These are phyloP conservation scores for Eptesicus fuscus DNA, from an alignment of 2,113 vertebrate genomes.

Conservation along the genomic window DNA sequence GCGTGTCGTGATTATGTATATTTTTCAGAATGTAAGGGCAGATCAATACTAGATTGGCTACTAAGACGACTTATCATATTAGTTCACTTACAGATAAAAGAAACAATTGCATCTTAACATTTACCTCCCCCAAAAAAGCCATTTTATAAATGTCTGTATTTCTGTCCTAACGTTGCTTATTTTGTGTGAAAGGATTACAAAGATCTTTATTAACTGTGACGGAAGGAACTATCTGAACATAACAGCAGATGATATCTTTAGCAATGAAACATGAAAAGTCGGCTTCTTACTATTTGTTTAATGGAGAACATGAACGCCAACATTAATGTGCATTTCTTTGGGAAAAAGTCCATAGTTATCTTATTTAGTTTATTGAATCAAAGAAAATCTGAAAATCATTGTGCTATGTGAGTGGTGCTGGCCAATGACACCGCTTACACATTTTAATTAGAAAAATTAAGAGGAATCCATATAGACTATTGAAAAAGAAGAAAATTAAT, in stretches of 20 bases:
- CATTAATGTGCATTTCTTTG: not conserved
- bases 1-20: not conserved
- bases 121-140: not conserved
- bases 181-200: not conserved
- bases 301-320: not conserved
- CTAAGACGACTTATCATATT: not conserved
- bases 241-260: not conserved
- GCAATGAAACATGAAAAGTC: not conserved
- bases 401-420: not conserved
- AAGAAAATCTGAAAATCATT: slow-evolving; percentile 10
- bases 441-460: not conserved
- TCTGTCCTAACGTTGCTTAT: not conserved
- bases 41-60: not conserved
- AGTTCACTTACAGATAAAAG: not conserved
- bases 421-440: not conserved
- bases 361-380: not conserved
- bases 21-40: not conserved
- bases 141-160: not conserved
- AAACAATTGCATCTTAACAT: not conserved
- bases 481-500: not conserved
- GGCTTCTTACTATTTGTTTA: not conserved
- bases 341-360: not conserved
- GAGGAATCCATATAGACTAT: not conserved
- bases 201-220: not conserved
- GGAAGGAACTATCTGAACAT: not conserved